Percentiles rank a stretch among this genome's conserved stretches.
phyloP scores from a whole-genome alignment of 2,797 vertebrate species.

The Zenarchopterus dispar region DNA sequence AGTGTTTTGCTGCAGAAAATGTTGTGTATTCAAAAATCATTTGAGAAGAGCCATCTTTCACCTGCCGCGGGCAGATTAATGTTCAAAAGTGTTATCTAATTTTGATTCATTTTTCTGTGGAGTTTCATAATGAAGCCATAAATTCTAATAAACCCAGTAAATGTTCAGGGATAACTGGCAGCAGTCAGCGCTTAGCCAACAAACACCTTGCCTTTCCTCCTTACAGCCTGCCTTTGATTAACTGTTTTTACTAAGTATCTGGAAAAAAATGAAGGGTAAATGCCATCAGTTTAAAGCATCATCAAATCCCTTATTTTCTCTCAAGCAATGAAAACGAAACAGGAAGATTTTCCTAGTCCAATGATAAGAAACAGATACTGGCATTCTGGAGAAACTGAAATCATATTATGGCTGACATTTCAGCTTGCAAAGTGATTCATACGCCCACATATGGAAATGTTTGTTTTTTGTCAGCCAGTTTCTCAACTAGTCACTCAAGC shows the following conservation, averaged over 20 bases:
- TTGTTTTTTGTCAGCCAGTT: no score
- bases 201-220: no score
- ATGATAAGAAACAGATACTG: not conserved
- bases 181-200: no score
- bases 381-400: conserved; percentile 1
- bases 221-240: no score
- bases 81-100: conserved; percentile 23
- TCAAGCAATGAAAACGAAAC: not conserved
- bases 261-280: no score
- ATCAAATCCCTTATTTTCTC: not conserved
- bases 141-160: conserved; percentile 20
- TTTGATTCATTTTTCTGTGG: conserved; percentile 19
- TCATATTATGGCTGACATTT: conserved; percentile 8
- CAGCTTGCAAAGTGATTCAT: conserved; percentile 3
- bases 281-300: no score
- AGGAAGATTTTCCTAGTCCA: not conserved
- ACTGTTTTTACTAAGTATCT: no score
- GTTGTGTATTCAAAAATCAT: not conserved
- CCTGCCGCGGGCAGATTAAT: conserved; percentile 1
- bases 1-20: conserved; percentile 5
- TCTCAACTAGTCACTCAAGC: no score
- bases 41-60: not conserved
- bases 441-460: no score
- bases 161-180: no score
- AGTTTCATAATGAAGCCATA: conserved; percentile 18